Percentiles rank a stretch among this genome's conserved stretches.
These are phyloP conservation scores for Isoperla grammatica DNA, from an alignment of 2,888 invertebrate species.

Conservation along the genomic window DNA sequence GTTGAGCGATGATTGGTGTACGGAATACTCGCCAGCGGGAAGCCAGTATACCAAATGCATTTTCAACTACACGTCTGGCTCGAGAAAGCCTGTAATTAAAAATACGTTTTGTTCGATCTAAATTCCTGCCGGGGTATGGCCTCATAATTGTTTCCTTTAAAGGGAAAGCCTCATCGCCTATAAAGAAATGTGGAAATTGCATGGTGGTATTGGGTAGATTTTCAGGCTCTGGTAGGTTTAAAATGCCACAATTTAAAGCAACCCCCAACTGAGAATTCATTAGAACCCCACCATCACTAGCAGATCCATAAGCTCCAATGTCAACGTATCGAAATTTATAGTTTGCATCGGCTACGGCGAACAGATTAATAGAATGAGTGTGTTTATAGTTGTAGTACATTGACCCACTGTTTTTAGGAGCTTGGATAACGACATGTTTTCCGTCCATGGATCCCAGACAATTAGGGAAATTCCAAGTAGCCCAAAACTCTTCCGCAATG, in stretches of 20 bases:
- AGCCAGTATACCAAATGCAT: constrained; percentile 30
- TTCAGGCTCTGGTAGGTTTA: constrained; percentile 20
- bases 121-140: constrained; percentile 25
- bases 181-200: constrained; percentile 27
- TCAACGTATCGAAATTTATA: no score
- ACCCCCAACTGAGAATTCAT: constrained; percentile 25
- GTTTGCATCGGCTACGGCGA: no score
- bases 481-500: no score
- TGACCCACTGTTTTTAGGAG: no score
- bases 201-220: constrained; percentile 7
- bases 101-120: constrained; percentile 23
- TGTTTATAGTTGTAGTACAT: no score
- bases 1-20: constrained; percentile 25
- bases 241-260: constrained; percentile 16
- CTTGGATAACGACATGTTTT: no score
- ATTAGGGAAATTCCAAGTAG: no score
- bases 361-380: no score
- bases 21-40: constrained; percentile 27
- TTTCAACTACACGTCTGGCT: constrained; percentile 28
- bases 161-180: constrained; percentile 29
- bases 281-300: constrained; percentile 21
- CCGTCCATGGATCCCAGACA: no score
- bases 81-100: constrained; percentile 30
- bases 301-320: not conserved
- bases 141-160: constrained; percentile 25